Evolutionary conservation across 2,113 vertebrate species (phyloP).

Genomic region (Psammodynastes pulverulentus): DNA sequence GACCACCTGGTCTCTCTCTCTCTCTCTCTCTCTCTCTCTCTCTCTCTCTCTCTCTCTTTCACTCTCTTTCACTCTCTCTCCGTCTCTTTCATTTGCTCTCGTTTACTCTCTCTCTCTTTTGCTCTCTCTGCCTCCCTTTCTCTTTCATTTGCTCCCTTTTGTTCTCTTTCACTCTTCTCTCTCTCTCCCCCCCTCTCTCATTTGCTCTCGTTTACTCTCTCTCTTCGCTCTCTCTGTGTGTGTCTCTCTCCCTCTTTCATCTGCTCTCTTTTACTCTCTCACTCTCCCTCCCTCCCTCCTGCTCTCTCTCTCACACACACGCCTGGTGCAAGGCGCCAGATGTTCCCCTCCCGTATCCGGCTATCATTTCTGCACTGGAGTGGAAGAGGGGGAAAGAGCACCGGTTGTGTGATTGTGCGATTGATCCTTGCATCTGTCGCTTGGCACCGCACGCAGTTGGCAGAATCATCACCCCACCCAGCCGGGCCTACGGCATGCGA

Average conservation of each 20-base stretch:
- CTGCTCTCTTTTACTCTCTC: no score
- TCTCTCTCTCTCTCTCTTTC: fast-evolving
- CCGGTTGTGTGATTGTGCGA: conserved; percentile 64
- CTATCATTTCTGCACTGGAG: conserved; percentile 59
- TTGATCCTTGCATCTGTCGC: conserved; percentile 74
- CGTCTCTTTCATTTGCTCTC: fast-evolving
- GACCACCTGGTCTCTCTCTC: conserved; percentile 37
- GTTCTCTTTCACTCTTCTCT: no score
- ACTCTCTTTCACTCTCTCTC: fast-evolving
- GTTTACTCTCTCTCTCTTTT: no score
- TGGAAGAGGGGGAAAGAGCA: conserved; percentile 53
- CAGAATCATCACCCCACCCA: conserved; percentile 71
- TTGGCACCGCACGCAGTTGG: conserved; percentile 66
- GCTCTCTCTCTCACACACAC: neutral
- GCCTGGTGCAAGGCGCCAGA: conserved; percentile 62
- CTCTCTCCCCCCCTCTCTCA: no score
- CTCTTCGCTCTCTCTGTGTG: no score
- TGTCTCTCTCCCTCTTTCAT: no score
- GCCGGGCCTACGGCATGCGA: conserved; percentile 75
- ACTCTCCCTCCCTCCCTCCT: no score
- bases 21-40: no score
- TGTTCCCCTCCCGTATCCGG: conserved; percentile 59
- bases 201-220: neutral
- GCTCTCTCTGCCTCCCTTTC: no score
- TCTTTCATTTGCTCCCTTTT: no score